Evolutionary conservation across 2,888 invertebrate species (phyloP), one percentile per base, ranked within the genome.

Genomic region (Oligia latruncula): DNA sequence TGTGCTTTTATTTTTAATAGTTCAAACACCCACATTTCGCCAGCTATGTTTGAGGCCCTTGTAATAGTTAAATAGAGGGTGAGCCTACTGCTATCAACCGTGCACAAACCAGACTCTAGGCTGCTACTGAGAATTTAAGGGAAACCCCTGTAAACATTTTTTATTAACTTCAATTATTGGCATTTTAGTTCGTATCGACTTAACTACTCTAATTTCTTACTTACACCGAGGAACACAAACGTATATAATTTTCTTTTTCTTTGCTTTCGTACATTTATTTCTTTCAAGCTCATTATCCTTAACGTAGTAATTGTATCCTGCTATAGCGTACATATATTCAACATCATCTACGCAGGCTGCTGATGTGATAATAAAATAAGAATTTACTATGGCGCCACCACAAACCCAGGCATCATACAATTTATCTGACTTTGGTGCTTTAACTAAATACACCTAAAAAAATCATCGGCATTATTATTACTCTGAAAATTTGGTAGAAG

Each of bases 361-460:
- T n/a, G 71, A 77, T 40, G 79, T 79, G 46, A 79, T 49, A 29
- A 79, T 79, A 23, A 65, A 79, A 17, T 40, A 40, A 4, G 52
- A 29, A 49, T 40, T 55, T 52, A 88, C 88, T 77, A 86, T 75
- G 67, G 79, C 79, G 0, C 79, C 79, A 13, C 79, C 79, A 49
- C 79, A 79, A 71, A 80, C 52, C 80, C 80, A 80, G 29, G 80
- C 49, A 49, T 79, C 79, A 23, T 79, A 79, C 49, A 13, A 4
- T 79, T 64, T 79, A 23, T 23, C 29, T 58, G 79, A 79, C 1
- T 13, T 1, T 13, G 80, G 43, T 55, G 86, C 79, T 79, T 79
- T 79, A 35, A 88, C 60, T 81, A 80, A 29, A 58, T 79, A 80
- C 20, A 68, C 77, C 75, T 77, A 43, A 43, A 74, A 46, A 52